A percentile compares a stretch with the other conserved stretches of the same genome.
phyloP scores from a whole-genome alignment of 2,888 invertebrate genomes.

The Ochropacha duplaris region DNA sequence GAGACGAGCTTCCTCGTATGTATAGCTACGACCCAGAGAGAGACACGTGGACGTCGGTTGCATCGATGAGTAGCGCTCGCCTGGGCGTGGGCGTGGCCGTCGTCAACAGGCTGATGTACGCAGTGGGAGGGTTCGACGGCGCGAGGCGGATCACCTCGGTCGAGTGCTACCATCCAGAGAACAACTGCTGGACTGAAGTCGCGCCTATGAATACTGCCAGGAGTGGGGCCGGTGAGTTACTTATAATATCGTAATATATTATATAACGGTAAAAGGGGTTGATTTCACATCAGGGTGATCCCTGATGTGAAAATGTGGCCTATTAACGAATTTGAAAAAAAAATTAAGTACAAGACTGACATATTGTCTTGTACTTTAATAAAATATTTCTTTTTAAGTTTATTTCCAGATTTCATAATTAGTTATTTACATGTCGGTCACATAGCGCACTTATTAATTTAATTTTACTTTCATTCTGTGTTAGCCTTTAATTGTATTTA shows the following conservation, averaged over 20 bases:
- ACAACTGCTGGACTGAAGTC: constrained; percentile 93
- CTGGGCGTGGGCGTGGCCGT: constrained; percentile 92
- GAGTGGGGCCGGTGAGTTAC: constrained; percentile 89
- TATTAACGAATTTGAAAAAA: too few relatives aligned
- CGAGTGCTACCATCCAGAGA: constrained; percentile 97
- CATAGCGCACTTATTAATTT: too few relatives aligned
- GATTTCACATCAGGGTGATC: too few relatives aligned
- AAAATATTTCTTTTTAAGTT: too few relatives aligned
- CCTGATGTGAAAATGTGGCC: too few relatives aligned
- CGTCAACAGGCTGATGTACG: constrained; percentile 90
- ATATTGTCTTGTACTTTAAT: too few relatives aligned
- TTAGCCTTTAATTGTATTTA: too few relatives aligned
- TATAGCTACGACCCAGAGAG: constrained; percentile 94
- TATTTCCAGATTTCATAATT: too few relatives aligned
- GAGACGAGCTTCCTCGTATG: neutral
- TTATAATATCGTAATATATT: neutral
- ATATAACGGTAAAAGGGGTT: too few relatives aligned
- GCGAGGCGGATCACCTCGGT: constrained; percentile 88
- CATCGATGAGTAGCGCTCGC: constrained; percentile 89
- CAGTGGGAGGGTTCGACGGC: constrained; percentile 96
- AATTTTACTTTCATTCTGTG: too few relatives aligned
- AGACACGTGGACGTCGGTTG: constrained; percentile 90
- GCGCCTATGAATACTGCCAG: constrained; percentile 90
- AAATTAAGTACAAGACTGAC: too few relatives aligned
- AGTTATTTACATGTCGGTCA: too few relatives aligned